Conservation (phyloP, 2,888 invertebrate genomes). For the Andrena haemorrhoa region DNA sequence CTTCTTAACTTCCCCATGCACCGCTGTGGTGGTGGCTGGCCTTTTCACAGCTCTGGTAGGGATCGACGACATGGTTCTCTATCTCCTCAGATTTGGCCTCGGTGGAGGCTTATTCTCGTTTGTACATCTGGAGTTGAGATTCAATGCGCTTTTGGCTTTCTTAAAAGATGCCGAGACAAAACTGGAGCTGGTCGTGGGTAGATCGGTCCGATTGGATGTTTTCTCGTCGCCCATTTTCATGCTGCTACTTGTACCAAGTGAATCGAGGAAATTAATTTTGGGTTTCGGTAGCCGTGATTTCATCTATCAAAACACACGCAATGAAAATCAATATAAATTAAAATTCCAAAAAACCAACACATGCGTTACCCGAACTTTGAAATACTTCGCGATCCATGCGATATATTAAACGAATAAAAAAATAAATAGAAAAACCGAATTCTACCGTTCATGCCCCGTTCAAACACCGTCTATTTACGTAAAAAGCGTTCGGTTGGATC, state of each 20-base stretch:
- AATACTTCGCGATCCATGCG: not conserved
- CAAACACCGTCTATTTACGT: not conserved
- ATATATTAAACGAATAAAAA: not conserved
- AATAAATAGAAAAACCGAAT: not conserved
- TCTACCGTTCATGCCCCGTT: slow-evolving; percentile 20
- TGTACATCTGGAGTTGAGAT: slow-evolving; percentile 57
- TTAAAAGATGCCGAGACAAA: slow-evolving; percentile 26
- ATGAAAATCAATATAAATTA: not conserved
- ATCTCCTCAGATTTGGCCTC: slow-evolving; percentile 64
- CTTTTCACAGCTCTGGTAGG: slow-evolving; percentile 74
- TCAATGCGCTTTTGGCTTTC: slow-evolving; percentile 70
- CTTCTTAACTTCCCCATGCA: slow-evolving; percentile 72
- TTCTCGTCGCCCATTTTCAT: slow-evolving; percentile 36
- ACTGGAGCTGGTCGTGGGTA: slow-evolving; percentile 11
- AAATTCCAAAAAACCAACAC: not conserved
- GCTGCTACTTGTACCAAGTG: slow-evolving; percentile 67
- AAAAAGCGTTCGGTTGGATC: no score
- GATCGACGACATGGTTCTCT: slow-evolving; percentile 74
- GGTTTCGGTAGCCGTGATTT: slow-evolving; percentile 86
- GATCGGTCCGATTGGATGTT: not conserved
- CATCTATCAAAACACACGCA: slow-evolving; percentile 81
- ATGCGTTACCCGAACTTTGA: slow-evolving; percentile 16
- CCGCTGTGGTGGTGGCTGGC: slow-evolving; percentile 56
- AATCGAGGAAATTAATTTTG: slow-evolving; percentile 63
- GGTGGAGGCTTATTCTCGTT: slow-evolving; percentile 76